These are phyloP conservation scores for Phainopepla nitens DNA, from an alignment of 2,113 vertebrate genomes.

Conservation along the genomic window DNA sequence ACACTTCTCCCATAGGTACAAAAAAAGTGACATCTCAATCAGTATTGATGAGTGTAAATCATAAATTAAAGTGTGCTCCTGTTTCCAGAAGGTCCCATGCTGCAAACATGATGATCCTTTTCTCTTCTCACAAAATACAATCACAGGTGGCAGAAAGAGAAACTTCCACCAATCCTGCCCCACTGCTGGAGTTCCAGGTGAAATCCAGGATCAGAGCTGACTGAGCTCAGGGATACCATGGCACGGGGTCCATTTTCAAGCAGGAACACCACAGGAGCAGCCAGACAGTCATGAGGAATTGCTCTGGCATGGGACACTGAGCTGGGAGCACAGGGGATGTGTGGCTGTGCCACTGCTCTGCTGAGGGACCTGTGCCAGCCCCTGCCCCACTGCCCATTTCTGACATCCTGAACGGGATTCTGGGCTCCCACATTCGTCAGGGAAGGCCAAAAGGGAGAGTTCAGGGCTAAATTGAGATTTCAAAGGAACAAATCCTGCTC, in stretches of 20 bases:
- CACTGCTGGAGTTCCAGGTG: not conserved
- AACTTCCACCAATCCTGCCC: not conserved
- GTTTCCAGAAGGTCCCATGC: accelerated
- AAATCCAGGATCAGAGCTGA: not conserved
- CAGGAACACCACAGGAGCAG: not conserved
- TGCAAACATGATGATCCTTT: not conserved
- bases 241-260: not conserved
- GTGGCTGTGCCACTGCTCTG: not conserved
- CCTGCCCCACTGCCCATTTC: not conserved
- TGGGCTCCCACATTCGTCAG: not conserved
- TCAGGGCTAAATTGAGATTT: not conserved
- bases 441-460: not conserved
- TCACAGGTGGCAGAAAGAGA: not conserved
- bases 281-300: not conserved
- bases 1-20: not conserved
- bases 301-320: not conserved
- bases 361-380: not conserved
- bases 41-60: not conserved
- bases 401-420: not conserved
- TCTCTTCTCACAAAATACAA: not conserved
- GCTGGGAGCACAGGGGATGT: not conserved
- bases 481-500: not conserved
- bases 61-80: not conserved
- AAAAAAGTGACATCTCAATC: not conserved
- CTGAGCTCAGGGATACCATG: not conserved